Conservation (phyloP, 1,140 invertebrate genomes). For the Lerema accius region DNA sequence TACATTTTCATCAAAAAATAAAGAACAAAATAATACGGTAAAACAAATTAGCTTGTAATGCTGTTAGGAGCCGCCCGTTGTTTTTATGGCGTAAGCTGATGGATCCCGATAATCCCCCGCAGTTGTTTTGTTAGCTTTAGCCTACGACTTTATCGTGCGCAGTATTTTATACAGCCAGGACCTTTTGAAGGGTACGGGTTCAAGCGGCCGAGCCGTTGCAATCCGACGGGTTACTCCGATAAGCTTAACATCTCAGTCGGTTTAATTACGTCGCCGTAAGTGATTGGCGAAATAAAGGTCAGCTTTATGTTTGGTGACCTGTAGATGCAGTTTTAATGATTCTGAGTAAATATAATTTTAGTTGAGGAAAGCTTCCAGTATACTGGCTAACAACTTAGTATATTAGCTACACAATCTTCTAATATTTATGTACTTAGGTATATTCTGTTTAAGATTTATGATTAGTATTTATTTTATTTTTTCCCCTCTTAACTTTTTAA, state of each 20-base stretch:
- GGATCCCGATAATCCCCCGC: constrained; percentile 26
- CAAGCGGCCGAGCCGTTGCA: not conserved
- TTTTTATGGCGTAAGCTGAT: constrained; percentile 30
- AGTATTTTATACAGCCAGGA: not conserved
- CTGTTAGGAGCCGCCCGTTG: constrained; percentile 21
- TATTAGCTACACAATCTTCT: no score
- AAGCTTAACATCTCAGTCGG: not conserved
- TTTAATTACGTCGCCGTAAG: not conserved
- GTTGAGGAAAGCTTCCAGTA: no score
- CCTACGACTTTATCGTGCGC: not conserved
- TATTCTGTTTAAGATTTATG: no score
- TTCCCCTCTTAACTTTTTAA: no score
- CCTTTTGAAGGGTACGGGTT: constrained; percentile 3
- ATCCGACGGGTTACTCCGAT: not conserved
- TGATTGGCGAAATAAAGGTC: not conserved
- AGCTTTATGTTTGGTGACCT: no score
- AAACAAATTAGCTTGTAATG: constrained; percentile 29
- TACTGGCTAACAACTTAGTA: no score
- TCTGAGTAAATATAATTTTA: no score
- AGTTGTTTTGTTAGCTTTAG: constrained; percentile 25
- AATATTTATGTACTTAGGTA: no score
- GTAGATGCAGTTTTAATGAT: no score
- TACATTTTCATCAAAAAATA: not conserved
- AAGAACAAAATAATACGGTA: constrained; percentile 1
- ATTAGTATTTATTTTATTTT: no score